A percentile compares a stretch with the other conserved stretches of the same genome.
These are phyloP conservation scores for Sepioteuthis lessoniana DNA, from an alignment of 2,888 invertebrate genomes.

Conservation along the genomic window DNA sequence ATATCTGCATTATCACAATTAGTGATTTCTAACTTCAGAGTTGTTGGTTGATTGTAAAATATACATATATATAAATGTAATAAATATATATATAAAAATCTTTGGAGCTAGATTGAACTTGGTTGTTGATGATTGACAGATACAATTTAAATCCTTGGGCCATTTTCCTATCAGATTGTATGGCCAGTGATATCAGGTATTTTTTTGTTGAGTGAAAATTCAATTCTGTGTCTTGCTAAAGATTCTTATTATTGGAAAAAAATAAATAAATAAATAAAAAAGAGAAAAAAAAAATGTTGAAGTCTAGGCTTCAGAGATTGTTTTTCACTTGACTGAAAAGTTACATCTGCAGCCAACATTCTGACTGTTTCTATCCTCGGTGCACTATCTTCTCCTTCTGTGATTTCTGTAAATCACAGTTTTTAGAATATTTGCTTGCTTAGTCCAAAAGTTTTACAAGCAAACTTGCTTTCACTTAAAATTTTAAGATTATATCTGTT, in stretches of 20 bases:
- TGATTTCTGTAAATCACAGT: neutral
- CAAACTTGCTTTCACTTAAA: neutral
- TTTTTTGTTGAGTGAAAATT: slow-evolving; percentile 12
- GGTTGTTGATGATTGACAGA: neutral
- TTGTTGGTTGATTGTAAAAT: slow-evolving; percentile 10
- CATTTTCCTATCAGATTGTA: neutral
- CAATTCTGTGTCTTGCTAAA: neutral
- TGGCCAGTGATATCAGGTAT: neutral
- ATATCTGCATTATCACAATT: neutral
- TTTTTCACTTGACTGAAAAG: neutral
- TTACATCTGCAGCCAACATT: neutral
- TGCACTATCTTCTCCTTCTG: neutral
- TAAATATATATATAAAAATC: neutral
- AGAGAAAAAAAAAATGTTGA: neutral
- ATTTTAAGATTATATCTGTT: neutral
- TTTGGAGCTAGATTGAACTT: slow-evolving; percentile 20
- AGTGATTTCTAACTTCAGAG: neutral
- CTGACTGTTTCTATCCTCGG: neutral
- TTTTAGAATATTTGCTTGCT: neutral
- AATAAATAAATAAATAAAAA: neutral
- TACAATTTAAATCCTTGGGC: neutral
- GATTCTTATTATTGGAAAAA: neutral
- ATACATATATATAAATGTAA: neutral
- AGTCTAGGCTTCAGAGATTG: neutral
- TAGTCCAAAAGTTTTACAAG: slow-evolving; percentile 2